Evolutionary conservation across 64 coral and sea anemone genomes (phyloP).

Genomic region (Montipora capricornis): DNA sequence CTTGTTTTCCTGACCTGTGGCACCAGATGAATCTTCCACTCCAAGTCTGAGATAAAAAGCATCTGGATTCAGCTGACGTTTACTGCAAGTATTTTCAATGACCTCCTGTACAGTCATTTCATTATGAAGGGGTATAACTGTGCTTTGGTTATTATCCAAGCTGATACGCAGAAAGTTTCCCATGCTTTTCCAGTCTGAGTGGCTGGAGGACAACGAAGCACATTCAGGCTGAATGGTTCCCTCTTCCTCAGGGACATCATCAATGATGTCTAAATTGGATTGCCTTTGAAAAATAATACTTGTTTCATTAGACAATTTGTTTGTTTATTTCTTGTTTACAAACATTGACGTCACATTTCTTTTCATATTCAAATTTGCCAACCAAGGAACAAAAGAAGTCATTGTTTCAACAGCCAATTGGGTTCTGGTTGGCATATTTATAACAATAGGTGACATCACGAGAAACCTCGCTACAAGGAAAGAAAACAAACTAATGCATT

Average conservation of each 20-base stretch:
- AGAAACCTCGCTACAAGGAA: no score
- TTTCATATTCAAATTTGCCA: no score
- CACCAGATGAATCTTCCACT: slow-evolving; percentile 69
- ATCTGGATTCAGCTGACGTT: slow-evolving; percentile 86
- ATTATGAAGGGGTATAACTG: slow-evolving; percentile 77
- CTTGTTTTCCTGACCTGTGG: slow-evolving; percentile 47
- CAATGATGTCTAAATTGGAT: slow-evolving; percentile 72
- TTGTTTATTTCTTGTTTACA: no score
- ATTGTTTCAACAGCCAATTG: no score
- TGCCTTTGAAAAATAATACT: not conserved
- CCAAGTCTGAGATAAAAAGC: slow-evolving; percentile 88
- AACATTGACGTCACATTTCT: no score
- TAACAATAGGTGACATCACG: no score
- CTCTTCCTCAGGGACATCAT: slow-evolving; percentile 67
- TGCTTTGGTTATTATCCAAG: slow-evolving; percentile 82
- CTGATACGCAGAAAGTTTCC: slow-evolving; percentile 91
- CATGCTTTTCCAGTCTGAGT: slow-evolving; percentile 91
- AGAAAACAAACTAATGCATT: no score
- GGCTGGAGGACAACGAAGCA: slow-evolving; percentile 70
- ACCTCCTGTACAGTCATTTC: slow-evolving; percentile 90
- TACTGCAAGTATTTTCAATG: slow-evolving; percentile 80
- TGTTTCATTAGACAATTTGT: no score
- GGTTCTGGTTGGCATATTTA: no score
- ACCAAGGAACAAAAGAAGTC: no score
- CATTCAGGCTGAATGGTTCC: slow-evolving; percentile 26